Conservation (phyloP, 2,113 vertebrate genomes). For the Oriolus oriolus region DNA sequence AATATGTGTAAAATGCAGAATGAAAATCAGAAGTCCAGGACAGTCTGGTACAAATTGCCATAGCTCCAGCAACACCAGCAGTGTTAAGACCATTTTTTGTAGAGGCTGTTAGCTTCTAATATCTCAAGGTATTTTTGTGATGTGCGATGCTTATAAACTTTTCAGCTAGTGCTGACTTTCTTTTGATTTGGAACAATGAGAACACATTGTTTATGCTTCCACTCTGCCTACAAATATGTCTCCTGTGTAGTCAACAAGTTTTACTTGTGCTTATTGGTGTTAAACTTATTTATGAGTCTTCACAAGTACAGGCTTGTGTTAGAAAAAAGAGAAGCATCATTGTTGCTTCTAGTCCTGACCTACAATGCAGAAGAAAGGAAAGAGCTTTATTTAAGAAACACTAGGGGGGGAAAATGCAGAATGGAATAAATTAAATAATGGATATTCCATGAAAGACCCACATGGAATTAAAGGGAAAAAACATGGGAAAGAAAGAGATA, state of each 20-base stretch:
- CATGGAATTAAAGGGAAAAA: background rate
- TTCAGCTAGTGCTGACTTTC: background rate
- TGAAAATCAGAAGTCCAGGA: background rate
- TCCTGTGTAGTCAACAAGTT: background rate
- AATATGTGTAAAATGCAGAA: background rate
- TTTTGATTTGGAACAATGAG: background rate
- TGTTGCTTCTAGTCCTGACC: background rate
- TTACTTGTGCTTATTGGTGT: background rate
- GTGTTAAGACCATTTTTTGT: background rate
- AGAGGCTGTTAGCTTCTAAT: background rate
- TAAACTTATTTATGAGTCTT: background rate
- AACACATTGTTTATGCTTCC: background rate
- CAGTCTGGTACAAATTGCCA: background rate
- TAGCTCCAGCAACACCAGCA: background rate
- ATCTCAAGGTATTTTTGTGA: background rate
- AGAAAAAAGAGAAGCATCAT: background rate
- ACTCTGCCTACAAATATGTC: background rate
- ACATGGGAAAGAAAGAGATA: background rate
- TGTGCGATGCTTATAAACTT: background rate
- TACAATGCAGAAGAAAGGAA: background rate
- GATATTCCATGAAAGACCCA: background rate
- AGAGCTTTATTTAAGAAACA: background rate
- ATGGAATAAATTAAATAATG: background rate
- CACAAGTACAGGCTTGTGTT: background rate
- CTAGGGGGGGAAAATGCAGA: rapidly evolving